Base-by-base conservation (phyloP, 2,888 invertebrate genomes). In the Congeria kusceri region DNA sequence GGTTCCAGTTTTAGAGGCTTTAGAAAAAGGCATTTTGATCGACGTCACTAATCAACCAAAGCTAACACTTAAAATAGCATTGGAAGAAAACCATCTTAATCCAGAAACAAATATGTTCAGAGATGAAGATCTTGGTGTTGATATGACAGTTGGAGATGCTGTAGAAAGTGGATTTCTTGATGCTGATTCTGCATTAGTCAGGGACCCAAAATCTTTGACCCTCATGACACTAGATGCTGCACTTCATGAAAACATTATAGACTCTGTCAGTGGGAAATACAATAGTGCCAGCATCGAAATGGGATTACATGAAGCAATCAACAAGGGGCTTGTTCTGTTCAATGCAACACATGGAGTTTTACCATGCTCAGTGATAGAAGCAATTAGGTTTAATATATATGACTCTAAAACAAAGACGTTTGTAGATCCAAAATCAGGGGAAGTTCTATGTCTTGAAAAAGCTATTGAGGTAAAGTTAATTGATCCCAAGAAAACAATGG, bases 141-240 rank as follows among this genome's bases (percentile, higher is more conserved):
- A 70, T 25, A 78, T 88, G 44, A 72, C 77, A 44, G 62, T 92
- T 85, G 76, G 86, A 67, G 89, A 92, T 83, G 93, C 98, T 86
- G 95, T 99, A 57, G 96, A 96, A 88, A 95, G 97, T 77, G 96
- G 96, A 91, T 96, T 99, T 28, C 96, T 99, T 59, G 96, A 98
- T 93, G 95, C 96, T 20, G 95, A 96, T 82, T 98, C 98, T 0
- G 97, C 97, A 18, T 94, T 95, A 67, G 97, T 98, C 0, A 93
- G 97, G 32, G 97, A 98, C 92, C 96, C 96, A 1, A 95, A 95
- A 84, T 96, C 95, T 73, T 95, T 95, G 66, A 95, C 96, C 90
- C 95, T 90, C 5, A 68, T 90, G 7, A 88, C 89, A 27, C 58
- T 91, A 53, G 89, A 88, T 86, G 90, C 90, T 46, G 91, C 91